phyloP scores from a whole-genome alignment of 2,888 invertebrate genomes.

The Autographa pulchrina region DNA sequence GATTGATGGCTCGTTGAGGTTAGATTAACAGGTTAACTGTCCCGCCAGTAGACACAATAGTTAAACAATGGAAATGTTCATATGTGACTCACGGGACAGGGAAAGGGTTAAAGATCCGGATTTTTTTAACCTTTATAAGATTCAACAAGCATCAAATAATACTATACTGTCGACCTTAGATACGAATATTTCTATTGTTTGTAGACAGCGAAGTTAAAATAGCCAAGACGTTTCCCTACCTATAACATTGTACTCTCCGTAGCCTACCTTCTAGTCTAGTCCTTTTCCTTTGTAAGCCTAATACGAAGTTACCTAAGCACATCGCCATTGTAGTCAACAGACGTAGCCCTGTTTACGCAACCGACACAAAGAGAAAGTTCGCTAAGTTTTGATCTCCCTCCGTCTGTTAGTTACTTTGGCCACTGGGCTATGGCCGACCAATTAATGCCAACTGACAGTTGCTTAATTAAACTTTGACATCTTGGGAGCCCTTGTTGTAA shows the following conservation, averaged over 20 bases:
- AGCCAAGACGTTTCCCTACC: background rate
- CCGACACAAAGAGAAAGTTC: slow-evolving; percentile 52
- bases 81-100: too few species aligned
- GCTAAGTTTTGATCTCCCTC: slow-evolving; percentile 54
- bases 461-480: slow-evolving; percentile 52
- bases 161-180: too few species aligned
- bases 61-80: too few species aligned
- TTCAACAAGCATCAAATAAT: too few species aligned
- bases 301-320: background rate
- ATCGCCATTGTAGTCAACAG: slow-evolving; percentile 7
- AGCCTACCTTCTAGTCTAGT: background rate
- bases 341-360: slow-evolving; percentile 38
- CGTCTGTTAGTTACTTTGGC: slow-evolving; percentile 36
- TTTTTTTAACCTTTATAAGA: too few species aligned
- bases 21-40: too few species aligned
- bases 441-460: slow-evolving; percentile 52
- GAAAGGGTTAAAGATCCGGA: too few species aligned
- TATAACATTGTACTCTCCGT: background rate
- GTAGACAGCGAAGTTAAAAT: too few species aligned
- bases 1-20: too few species aligned
- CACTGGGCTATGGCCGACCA: slow-evolving; percentile 25
- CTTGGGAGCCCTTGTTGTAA: slow-evolving; percentile 16
- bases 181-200: too few species aligned
- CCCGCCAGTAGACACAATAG: too few species aligned
- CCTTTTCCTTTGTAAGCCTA: background rate